Percentiles rank a stretch among this genome's conserved stretches.
phyloP scores from a whole-genome alignment of 2,113 vertebrate genomes.

The Ailuropoda melanoleuca region DNA sequence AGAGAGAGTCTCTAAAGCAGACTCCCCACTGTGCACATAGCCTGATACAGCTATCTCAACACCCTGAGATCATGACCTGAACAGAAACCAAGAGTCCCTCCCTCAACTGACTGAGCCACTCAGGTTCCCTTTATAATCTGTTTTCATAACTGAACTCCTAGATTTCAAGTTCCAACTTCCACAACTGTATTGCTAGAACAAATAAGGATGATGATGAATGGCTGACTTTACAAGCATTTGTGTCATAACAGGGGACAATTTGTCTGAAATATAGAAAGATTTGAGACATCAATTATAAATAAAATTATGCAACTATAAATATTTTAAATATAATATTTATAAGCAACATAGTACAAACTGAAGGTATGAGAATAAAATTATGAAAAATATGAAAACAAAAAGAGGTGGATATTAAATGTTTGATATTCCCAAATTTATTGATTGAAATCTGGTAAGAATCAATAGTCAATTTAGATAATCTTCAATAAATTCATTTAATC shows the following conservation, averaged over 20 bases:
- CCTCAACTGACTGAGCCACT: background rate
- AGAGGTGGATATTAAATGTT: background rate
- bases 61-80: background rate
- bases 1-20: background rate
- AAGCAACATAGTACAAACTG: background rate
- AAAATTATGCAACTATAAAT: background rate
- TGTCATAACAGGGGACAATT: background rate
- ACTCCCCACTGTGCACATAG: background rate
- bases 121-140: background rate
- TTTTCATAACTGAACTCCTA: background rate
- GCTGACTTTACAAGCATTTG: background rate
- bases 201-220: background rate
- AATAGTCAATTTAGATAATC: background rate
- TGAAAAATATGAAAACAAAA: background rate
- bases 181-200: background rate
- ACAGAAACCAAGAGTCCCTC: background rate
- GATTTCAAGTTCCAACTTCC: background rate
- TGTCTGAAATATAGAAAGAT: background rate
- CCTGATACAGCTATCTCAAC: background rate
- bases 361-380: background rate
- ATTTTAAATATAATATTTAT: background rate
- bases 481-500: background rate
- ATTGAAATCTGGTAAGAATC: background rate
- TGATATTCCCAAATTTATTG: background rate
- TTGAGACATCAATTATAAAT: background rate